These are phyloP conservation scores for Upupa epops DNA, from an alignment of 2,113 vertebrate species.

Conservation along the genomic window DNA sequence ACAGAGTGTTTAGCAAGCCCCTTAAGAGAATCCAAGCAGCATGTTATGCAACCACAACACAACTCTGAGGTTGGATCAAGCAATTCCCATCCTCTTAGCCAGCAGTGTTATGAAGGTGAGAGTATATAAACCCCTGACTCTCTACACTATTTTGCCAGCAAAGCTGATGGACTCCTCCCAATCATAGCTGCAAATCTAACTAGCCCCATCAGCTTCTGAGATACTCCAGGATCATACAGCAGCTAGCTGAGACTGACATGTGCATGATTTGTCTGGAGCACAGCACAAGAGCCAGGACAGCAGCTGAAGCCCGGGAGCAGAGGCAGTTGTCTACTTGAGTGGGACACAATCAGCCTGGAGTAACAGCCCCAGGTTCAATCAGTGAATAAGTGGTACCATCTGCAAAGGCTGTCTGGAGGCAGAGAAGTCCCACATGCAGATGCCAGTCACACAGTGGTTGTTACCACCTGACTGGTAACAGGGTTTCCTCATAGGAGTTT, in stretches of 20 bases:
- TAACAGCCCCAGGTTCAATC: not conserved
- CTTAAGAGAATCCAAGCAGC: not conserved
- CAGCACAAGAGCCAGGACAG: not conserved
- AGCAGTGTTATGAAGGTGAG: not conserved
- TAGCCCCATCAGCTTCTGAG: not conserved
- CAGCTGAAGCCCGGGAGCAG: not conserved
- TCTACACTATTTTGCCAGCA: not conserved
- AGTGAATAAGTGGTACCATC: not conserved
- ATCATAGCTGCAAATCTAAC: accelerated
- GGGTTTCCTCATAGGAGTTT: not conserved
- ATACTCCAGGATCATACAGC: not conserved
- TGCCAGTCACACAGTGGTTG: not conserved
- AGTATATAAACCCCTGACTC: not conserved
- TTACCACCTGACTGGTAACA: not conserved
- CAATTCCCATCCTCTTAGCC: not conserved
- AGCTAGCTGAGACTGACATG: not conserved
- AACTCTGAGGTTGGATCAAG: not conserved
- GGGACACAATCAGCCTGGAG: not conserved
- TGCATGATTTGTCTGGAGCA: not conserved
- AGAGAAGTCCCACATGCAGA: not conserved
- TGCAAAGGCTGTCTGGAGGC: not conserved
- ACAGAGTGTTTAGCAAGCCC: not conserved
- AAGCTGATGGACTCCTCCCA: not conserved
- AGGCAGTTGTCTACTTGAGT: not conserved
- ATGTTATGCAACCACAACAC: not conserved